Evolutionary conservation across 2,888 invertebrate genomes (phyloP).

Genomic region (Xestoiulus laeticollis): DNA sequence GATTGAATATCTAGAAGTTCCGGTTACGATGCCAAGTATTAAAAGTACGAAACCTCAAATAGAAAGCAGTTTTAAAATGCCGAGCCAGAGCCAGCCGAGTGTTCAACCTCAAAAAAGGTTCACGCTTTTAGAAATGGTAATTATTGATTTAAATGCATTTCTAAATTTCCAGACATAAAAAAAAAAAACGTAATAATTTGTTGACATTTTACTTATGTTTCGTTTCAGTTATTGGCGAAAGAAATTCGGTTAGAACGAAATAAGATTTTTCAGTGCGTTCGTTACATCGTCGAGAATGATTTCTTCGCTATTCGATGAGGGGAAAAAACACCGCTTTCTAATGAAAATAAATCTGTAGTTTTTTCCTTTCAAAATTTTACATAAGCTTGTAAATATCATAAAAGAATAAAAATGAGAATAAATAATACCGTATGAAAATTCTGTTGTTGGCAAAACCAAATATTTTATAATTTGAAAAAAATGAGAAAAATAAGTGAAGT

Average conservation of each 20-base stretch:
- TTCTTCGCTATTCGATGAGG: slow-evolving; percentile 71
- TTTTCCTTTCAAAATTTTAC: too few species aligned
- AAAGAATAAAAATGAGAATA: too few species aligned
- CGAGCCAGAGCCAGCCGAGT: not conserved
- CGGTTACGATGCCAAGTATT: too few species aligned
- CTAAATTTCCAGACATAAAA: not conserved
- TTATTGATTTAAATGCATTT: not conserved
- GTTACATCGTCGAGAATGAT: slow-evolving; percentile 78
- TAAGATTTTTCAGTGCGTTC: slow-evolving; percentile 84
- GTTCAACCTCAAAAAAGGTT: not conserved
- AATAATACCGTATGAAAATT: too few species aligned
- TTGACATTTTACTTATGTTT: too few species aligned
- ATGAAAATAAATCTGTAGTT: too few species aligned
- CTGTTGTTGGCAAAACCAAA: too few species aligned
- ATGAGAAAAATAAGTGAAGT: too few species aligned
- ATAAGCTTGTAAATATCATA: too few species aligned
- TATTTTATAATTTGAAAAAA: too few species aligned
- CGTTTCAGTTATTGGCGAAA: slow-evolving; percentile 72
- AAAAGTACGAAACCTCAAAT: not conserved
- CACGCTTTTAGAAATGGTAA: not conserved
- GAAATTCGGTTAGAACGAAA: slow-evolving; percentile 89
- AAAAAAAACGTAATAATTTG: slow-evolving; percentile 50
- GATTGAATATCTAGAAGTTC: too few species aligned
- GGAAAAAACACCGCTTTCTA: too few species aligned
- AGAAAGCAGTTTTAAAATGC: not conserved